Evolutionary conservation across 1,140 invertebrate species (phyloP).

Genomic region (Portunus trituberculatus): DNA sequence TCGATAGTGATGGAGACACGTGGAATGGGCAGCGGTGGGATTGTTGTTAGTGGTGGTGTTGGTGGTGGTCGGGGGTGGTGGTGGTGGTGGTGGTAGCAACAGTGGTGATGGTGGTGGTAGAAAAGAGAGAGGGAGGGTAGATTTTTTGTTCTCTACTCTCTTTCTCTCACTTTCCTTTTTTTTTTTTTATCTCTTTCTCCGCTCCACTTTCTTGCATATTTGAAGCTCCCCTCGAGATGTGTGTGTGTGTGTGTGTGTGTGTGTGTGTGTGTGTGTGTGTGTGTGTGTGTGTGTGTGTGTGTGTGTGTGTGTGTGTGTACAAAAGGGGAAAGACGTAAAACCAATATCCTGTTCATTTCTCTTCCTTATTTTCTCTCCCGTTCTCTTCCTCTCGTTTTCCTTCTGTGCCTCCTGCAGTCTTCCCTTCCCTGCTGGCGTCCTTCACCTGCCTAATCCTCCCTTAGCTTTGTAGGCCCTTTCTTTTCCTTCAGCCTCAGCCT

Average conservation of each 20-base stretch:
- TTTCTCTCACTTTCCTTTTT: neutral
- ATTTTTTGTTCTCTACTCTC: neutral
- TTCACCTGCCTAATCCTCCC: no score
- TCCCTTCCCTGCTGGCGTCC: no score
- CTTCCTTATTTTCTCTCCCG: neutral
- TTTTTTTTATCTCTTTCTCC: neutral
- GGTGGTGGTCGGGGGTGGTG: neutral
- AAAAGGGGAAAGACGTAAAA: no score
- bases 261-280: neutral
- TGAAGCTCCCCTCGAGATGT: neutral
- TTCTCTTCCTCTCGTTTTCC: neutral
- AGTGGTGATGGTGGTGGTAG: neutral
- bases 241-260: neutral
- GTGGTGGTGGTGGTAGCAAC: neutral
- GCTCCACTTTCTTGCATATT: neutral
- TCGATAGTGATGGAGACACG: no score
- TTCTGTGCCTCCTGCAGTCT: no score
- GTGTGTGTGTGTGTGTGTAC: no score
- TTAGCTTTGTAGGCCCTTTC: no score
- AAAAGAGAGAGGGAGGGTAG: neutral
- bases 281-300: no score
- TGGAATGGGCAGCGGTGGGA: no score
- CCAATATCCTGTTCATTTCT: neutral
- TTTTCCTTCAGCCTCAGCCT: no score
- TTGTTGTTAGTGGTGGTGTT: no score